Conservation (phyloP, 1,140 invertebrate species). For the Conus ventricosus region DNA sequence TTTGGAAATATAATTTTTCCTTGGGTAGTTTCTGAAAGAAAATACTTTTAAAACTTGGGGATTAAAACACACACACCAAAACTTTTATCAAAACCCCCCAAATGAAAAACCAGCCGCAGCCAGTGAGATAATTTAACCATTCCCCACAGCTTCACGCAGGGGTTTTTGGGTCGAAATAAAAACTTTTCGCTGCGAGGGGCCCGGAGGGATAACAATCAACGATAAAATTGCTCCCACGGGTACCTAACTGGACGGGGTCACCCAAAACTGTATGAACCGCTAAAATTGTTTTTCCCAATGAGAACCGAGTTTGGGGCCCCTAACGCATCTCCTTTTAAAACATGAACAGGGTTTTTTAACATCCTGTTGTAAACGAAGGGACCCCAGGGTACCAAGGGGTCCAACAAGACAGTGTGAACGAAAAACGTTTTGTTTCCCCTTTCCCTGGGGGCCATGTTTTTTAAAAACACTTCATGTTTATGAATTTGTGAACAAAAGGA, state of each 20-base stretch:
- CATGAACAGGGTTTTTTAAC: not conserved
- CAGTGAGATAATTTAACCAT: not conserved
- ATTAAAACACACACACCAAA: not conserved
- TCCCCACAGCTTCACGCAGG: not conserved
- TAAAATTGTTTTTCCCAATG: not conserved
- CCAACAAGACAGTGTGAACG: slow-evolving; percentile 12
- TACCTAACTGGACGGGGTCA: not conserved
- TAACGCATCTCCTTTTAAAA: not conserved
- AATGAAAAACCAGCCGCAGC: not conserved
- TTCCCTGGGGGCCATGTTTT: slow-evolving; percentile 2
- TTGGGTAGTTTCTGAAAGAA: not conserved
- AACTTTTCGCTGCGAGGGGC: not conserved
- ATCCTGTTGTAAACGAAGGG: not conserved
- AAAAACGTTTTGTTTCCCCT: slow-evolving; percentile 11
- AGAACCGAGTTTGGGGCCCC: not conserved
- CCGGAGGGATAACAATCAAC: not conserved
- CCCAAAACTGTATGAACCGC: not conserved
- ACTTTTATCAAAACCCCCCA: not conserved
- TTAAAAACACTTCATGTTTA: not conserved
- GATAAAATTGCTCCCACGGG: not conserved
- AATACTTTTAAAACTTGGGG: not conserved
- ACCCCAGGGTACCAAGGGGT: slow-evolving; percentile 1
- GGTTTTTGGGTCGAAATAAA: not conserved
- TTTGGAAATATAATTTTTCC: not conserved
- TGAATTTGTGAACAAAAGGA: not conserved